Evolutionary conservation across 2,113 vertebrate species (phyloP), one percentile per base, ranked within the genome.

Genomic region (Sceloporus tristichus): DNA sequence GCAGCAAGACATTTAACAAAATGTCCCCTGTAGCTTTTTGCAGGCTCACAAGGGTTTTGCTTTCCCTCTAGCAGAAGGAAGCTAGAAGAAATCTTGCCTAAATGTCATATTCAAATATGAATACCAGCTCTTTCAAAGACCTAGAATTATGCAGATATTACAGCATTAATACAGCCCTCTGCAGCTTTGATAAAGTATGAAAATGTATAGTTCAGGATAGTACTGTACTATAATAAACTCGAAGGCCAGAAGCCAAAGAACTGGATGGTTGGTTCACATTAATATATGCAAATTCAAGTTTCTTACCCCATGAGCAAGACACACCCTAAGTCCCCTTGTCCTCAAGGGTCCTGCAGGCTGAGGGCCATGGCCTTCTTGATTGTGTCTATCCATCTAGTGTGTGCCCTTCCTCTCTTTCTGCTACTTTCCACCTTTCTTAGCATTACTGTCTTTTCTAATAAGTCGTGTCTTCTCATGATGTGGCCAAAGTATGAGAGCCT

Each of bases 71-170:
- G 87, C 81, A 88, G 62, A 54, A 40, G 74, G 74, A 77, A 56
- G 81, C 73, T 40, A 77, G 74, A 78, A 48, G 81, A 84, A 88
- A 78, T 77, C 34, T 78, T 78, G 62, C 42, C 42, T 68, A 84
- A 88, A 84, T 88, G 81, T 84, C 81, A 88, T 59, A 70, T 88
- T 77, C 87, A 88, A 70, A 88, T 88, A 88, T 40, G 65, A 84
- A 84, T 21, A 53, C 14, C 9, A 66, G 14, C 54, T 19, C 34
- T 87, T 84, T 71, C 87, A 78, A n/a, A 84, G 68, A 70, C 25
- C 27, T 48, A 74, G 53, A 81, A 48, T 74, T 56, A 40, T 16
- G 87, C 54, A 77, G 66, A 82, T 1, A 71, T 4, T 2, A 48
- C 5, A 73, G 18, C 79, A 86, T 89, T 29, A 56, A 88, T 14